Base-by-base conservation (phyloP, 1,140 invertebrate genomes). In the Lepidurus packardi region DNA sequence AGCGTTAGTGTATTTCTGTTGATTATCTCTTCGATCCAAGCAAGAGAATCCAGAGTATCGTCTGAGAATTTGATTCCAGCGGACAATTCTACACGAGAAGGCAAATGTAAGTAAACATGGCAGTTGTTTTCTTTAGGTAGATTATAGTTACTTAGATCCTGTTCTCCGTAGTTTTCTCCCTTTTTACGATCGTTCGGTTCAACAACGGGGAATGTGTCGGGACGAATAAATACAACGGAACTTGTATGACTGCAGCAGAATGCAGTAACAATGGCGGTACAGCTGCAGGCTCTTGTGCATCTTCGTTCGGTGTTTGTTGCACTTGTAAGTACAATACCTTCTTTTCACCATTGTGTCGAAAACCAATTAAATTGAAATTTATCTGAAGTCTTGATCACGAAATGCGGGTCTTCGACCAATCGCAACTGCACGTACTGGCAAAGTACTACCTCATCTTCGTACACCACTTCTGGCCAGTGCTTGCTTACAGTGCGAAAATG, bases 291-390 rank as follows among this genome's bases (percentile, higher is more conserved):
- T 25, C 80, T 7, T 84, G 83, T 78, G 83, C 83, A 2, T 88
- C 90, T 82, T 91, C 91, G 34, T 91, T 90, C 82, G 92, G 91
- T 6, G 88, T 89, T 16, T 93, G 92, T 81, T 93, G 92, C 82
- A 86, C 90, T 76, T 89, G 91, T 92, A 86, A 90, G 88, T 87
- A 34, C 34, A 34, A 34, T 34, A 34, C 34, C 4, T 21, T 34
- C 73, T 78, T 78, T 65, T 42, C 24, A 25, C 41, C 24, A 45
- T 42, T 10, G 11, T 21, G n/a, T 42, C 4, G 7, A 34, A 9
- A 74, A 41, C 34, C 6, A 34, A 41, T 41, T 24, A 77, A 43
- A 1, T 43, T n/a, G 75, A 45, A 34, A 42, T 73, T 78, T 43
- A n/a, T 42, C 25, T 42, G 7, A 78, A 79, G 78, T 76, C 9